phyloP scores from a whole-genome alignment of 2,888 invertebrate genomes.

The Eristalinus aeneus region DNA sequence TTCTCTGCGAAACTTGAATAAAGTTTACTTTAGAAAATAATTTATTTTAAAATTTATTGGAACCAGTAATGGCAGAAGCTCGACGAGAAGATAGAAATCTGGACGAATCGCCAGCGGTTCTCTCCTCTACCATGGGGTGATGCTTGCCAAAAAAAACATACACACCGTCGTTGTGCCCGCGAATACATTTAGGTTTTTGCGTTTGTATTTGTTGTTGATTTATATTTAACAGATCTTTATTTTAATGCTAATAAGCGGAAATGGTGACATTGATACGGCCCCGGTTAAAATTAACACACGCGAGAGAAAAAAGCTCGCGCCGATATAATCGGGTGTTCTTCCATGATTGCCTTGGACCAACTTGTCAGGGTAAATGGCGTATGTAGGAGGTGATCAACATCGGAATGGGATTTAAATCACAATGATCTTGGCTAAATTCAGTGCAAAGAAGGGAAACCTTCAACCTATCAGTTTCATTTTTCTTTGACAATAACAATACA shows the following conservation, averaged over 20 bases:
- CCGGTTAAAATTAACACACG: constrained; percentile 28
- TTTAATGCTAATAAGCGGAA: constrained; percentile 59
- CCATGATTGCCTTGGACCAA: not conserved
- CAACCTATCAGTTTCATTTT: too few species aligned
- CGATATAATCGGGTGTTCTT: not conserved
- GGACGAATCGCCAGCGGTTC: not conserved
- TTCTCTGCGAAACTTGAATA: constrained; percentile 55
- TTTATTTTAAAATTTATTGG: constrained; percentile 62
- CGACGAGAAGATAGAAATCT: constrained; percentile 13
- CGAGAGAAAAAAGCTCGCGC: constrained; percentile 1
- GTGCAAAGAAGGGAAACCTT: too few species aligned
- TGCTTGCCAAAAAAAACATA: constrained; percentile 34
- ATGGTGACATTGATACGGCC: constrained; percentile 52
- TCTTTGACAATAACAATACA: too few species aligned
- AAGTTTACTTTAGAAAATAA: constrained; percentile 62
- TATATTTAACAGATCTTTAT: constrained; percentile 28
- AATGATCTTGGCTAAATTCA: too few species aligned
- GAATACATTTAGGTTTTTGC: not conserved
- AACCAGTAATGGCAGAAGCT: constrained; percentile 23
- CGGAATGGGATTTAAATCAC: not conserved
- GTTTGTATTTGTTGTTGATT: constrained; percentile 35
- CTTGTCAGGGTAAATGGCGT: not conserved
- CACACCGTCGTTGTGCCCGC: not conserved
- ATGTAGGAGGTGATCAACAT: not conserved
- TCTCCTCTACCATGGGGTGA: not conserved